A percentile compares a stretch with the other conserved stretches of the same genome.
These are phyloP conservation scores for Netelia fuscicornis DNA, from an alignment of 2,888 invertebrate species.

Conservation along the genomic window DNA sequence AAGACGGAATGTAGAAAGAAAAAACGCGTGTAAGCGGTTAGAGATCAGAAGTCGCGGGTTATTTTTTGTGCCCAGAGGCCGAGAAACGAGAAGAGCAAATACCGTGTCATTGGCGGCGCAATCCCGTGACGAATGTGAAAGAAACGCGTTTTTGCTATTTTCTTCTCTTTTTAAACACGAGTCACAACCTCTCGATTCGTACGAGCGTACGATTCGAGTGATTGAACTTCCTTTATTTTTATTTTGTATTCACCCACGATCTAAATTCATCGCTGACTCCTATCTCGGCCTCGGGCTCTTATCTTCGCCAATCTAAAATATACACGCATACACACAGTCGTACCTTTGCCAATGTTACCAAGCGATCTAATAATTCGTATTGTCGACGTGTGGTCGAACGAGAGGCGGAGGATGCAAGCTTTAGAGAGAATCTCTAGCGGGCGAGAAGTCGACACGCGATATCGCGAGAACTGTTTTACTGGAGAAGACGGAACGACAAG, in stretches of 20 bases:
- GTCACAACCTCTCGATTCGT: conserved; percentile 25
- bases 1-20: too few relatives aligned
- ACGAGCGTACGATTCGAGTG: conserved; percentile 14
- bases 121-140: conserved; percentile 58
- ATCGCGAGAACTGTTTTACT: conserved; percentile 64
- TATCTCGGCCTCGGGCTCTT: conserved; percentile 25
- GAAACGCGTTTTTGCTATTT: conserved; percentile 40
- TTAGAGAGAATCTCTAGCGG: conserved; percentile 23
- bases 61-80: background rate
- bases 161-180: conserved; percentile 4
- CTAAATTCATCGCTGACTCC: conserved; percentile 31
- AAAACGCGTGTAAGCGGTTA: background rate
- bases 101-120: conserved; percentile 65
- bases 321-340: background rate
- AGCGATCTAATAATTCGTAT: conserved; percentile 63
- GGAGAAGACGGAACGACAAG: conserved; percentile 18
- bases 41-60: conserved; percentile 35
- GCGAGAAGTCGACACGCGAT: conserved; percentile 65
- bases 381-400: conserved; percentile 55
- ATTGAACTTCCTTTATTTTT: background rate
- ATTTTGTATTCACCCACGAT: conserved; percentile 5
- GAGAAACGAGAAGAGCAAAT: conserved; percentile 54
- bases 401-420: conserved; percentile 18
- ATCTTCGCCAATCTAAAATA: conserved; percentile 51
- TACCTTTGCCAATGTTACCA: background rate